Conservation (phyloP, 2,113 vertebrate genomes). For the Prionailurus viverrinus region DNA sequence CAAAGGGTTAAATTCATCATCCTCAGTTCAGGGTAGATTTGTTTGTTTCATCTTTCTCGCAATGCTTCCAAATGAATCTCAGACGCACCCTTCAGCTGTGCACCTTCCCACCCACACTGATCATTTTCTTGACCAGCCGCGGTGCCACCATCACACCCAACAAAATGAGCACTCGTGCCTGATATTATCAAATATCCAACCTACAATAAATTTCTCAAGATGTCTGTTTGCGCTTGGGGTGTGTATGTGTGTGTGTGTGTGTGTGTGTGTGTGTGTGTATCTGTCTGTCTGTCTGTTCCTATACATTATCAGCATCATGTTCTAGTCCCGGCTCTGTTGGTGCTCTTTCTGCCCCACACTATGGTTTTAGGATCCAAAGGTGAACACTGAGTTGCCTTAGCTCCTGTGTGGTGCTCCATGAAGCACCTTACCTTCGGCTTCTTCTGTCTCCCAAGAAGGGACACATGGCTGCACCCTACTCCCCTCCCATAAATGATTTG, state of each 20-base stretch:
- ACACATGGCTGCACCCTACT: rapidly evolving
- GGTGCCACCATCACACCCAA: background rate
- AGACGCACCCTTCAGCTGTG: background rate
- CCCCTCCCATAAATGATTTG: background rate
- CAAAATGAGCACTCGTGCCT: background rate
- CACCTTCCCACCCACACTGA: background rate
- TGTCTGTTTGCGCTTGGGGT: background rate
- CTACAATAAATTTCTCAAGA: constrained; percentile 3
- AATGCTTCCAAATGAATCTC: background rate
- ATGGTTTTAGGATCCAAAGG: background rate
- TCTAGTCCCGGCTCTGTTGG: background rate
- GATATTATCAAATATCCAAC: background rate
- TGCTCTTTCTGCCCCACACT: background rate
- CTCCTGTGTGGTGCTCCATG: background rate
- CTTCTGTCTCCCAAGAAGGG: background rate
- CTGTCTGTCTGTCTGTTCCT: background rate
- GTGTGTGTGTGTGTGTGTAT: background rate
- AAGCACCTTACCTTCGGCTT: background rate
- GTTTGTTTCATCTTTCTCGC: background rate
- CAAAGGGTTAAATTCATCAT: background rate
- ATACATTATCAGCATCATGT: background rate
- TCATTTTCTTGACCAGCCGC: no score
- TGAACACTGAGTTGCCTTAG: background rate
- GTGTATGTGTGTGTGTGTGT: background rate
- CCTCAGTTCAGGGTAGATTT: background rate